Conservation (phyloP, 2,113 vertebrate species). For the Glareola pratincola region DNA sequence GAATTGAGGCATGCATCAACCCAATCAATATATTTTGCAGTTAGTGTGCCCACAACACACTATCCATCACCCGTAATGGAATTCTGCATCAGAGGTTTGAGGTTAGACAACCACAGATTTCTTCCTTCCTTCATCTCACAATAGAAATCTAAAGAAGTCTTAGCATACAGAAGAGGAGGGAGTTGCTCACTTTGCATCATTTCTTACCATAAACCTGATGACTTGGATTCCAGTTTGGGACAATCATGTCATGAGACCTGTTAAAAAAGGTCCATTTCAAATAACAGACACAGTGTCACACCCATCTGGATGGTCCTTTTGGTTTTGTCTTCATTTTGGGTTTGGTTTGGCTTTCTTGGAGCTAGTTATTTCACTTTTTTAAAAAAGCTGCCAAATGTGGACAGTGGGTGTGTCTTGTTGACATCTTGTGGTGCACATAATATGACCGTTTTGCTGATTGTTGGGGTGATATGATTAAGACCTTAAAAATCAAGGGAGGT, state of each 20-base stretch:
- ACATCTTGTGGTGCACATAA: slow-evolving; percentile 64
- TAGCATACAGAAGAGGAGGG: neutral
- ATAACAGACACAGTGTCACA: slow-evolving; percentile 22
- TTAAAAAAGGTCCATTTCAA: slow-evolving; percentile 41
- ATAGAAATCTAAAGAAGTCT: neutral
- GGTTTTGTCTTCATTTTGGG: slow-evolving; percentile 55
- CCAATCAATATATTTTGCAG: neutral
- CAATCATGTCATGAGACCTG: slow-evolving; percentile 41
- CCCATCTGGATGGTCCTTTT: slow-evolving; percentile 50
- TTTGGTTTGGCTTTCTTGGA: slow-evolving; percentile 66
- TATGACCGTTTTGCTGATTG: slow-evolving; percentile 48
- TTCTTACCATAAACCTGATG: slow-evolving; percentile 42
- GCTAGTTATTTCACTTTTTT: slow-evolving; percentile 54
- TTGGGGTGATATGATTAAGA: slow-evolving; percentile 43
- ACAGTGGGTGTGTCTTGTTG: slow-evolving; percentile 74
- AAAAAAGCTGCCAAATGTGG: slow-evolving; percentile 65
- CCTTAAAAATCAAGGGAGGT: slow-evolving; percentile 24
- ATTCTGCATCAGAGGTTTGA: neutral
- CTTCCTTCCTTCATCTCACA: neutral
- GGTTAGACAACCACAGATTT: neutral
- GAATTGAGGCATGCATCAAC: neutral
- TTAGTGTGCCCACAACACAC: neutral
- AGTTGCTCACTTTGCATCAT: slow-evolving; percentile 20
- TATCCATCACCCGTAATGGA: neutral
- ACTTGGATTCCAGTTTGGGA: slow-evolving; percentile 38